phyloP scores from a whole-genome alignment of 2,797 vertebrate species.

The Oceanodroma leucorhoa region DNA sequence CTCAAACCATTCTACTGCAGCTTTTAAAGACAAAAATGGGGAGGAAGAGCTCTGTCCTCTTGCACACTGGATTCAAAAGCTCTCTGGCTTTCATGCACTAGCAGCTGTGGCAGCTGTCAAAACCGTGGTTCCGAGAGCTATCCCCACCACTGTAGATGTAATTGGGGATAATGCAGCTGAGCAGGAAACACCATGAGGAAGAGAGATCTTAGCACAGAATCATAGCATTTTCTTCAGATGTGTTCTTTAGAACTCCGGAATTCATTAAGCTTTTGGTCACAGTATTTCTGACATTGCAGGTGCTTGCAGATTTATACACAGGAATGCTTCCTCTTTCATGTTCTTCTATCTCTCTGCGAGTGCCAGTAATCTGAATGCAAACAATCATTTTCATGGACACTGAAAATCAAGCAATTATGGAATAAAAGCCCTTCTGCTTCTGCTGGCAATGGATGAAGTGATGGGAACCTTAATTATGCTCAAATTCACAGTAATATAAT shows the following conservation, averaged over 20 bases:
- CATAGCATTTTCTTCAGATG: background rate
- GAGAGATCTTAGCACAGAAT: background rate
- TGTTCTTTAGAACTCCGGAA: background rate
- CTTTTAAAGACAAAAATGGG: background rate
- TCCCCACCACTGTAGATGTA: background rate
- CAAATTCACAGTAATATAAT: background rate
- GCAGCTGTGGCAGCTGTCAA: slow-evolving; percentile 13
- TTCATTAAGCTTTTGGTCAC: background rate
- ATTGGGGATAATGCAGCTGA: background rate
- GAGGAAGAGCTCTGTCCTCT: background rate
- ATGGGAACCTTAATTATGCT: slow-evolving; percentile 41
- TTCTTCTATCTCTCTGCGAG: background rate
- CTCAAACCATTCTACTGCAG: background rate
- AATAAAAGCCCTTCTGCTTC: slow-evolving; percentile 48
- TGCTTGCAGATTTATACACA: background rate
- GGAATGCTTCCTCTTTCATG: background rate
- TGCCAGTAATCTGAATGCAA: background rate
- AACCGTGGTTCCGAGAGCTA: background rate
- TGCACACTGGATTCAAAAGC: background rate
- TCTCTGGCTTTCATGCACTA: background rate
- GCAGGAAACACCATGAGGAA: background rate
- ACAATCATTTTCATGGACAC: slow-evolving; percentile 19
- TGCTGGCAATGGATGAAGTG: background rate
- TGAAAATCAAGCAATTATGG: slow-evolving; percentile 26
- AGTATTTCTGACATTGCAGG: background rate